Percentiles rank a stretch among this genome's conserved stretches.
Evolutionary conservation across 2,888 invertebrate genomes (phyloP).

Genomic region (Salticus scenicus): DNA sequence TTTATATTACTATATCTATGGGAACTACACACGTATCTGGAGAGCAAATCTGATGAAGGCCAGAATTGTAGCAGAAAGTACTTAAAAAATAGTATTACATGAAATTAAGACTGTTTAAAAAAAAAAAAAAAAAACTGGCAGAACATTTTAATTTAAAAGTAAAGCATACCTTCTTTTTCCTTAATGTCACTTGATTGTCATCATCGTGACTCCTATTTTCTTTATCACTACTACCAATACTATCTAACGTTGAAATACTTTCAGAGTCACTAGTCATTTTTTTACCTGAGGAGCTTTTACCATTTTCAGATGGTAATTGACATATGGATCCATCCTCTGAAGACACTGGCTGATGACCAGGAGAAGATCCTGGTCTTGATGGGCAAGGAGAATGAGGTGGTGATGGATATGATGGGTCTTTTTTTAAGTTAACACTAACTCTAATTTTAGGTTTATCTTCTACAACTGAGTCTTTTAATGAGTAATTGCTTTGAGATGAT

Average conservation of each 20-base stretch:
- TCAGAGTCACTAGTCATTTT: conserved; percentile 84
- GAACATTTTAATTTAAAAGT: too few relatives aligned
- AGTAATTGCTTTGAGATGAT: neutral
- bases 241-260: conserved; percentile 85
- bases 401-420: conserved; percentile 60
- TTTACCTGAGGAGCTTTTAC: conserved; percentile 46
- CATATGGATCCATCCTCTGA: conserved; percentile 43
- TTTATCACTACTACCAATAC: conserved; percentile 77
- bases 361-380: conserved; percentile 82
- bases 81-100: too few relatives aligned
- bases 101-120: too few relatives aligned
- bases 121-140: too few relatives aligned
- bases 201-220: conserved; percentile 75
- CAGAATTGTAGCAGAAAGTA: too few relatives aligned
- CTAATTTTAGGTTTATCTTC: conserved; percentile 60
- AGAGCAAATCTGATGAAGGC: too few relatives aligned
- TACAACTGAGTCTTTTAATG: neutral
- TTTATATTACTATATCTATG: too few relatives aligned
- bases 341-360: conserved; percentile 18
- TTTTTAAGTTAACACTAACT: conserved; percentile 61
- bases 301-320: conserved; percentile 60
- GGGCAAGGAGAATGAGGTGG: conserved; percentile 66
- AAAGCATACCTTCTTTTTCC: conserved; percentile 44
- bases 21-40: too few relatives aligned
- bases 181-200: conserved; percentile 48